Evolutionary conservation across 2,113 vertebrate genomes (phyloP), one percentile per base, ranked within the genome.

Genomic region (Megalops atlanticus): DNA sequence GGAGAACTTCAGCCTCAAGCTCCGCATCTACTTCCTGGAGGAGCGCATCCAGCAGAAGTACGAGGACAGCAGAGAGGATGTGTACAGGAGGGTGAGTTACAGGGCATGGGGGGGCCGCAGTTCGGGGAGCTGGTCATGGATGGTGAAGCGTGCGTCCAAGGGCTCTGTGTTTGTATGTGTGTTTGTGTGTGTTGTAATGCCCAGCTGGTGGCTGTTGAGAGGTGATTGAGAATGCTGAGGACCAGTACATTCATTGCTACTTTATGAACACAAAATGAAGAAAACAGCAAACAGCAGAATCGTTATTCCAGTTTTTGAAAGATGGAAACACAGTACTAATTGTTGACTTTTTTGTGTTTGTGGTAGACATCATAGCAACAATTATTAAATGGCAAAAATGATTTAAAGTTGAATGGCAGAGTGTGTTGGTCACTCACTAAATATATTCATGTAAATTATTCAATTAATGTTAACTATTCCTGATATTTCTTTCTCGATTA

Each of bases 1-100:
- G 91, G 98, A 99, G 93, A 99, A 99, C 93, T 99, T 99, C 96
- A 99, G 97, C 93, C 95, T 99, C 88, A 99, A 99, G 91, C 94
- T 99, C 76, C 91, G 98, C 90, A 99, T 99, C 91, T 99, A 99
- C 91, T 99, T 99, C 91, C 93, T 99, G 94, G 98, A 99, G 90
- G 98, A 99, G 88, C 95, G 93, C 38, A 94, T 99, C 92, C 97
- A 98, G 84, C 95, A 96, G 91, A 98, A 96, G 90, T 96, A 95
- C 75, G 96, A 98, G 88, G 94, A 92, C 86, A 94, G 94, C 91
- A 89, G 83, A 27, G 95, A 98, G 0, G 95, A 96, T 58, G 89
- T 99, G 85, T 95, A 97, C 93, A 95, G 79, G 85, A 91, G 92
- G 95, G 98, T 98, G 91, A 97, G 97, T 86, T 0, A 1, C 0